Evolutionary conservation across 2,888 invertebrate species (phyloP).

Genomic region (Eledone cirrhosa): DNA sequence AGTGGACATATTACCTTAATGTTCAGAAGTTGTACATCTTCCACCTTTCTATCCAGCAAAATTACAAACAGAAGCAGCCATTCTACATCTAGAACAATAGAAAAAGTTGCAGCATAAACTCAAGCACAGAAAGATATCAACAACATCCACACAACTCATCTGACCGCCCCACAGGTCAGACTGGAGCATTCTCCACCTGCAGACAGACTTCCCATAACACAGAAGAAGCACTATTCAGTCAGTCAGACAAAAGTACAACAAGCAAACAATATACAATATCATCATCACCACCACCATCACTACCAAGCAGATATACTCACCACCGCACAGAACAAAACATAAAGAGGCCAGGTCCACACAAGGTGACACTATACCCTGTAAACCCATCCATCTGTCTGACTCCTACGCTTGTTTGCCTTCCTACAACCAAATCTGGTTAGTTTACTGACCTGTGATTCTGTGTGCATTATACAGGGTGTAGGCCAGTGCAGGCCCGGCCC

Average conservation of each 20-base stretch:
- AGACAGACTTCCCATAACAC: conserved; percentile 13
- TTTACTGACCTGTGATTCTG: conserved; percentile 27
- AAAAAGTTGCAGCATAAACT: background rate
- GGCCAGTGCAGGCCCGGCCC: conserved; percentile 22
- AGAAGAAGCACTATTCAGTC: conserved; percentile 20
- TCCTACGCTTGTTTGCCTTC: conserved; percentile 28
- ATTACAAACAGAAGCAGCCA: conserved; percentile 26
- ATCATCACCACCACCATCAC: conserved; percentile 17
- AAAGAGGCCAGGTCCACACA: conserved; percentile 26
- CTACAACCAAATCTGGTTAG: conserved; percentile 25
- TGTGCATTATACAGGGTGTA: conserved; percentile 29
- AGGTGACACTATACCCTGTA: conserved; percentile 24
- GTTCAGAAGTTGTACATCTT: conserved; percentile 1
- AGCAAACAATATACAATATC: conserved; percentile 12
- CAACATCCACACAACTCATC: background rate
- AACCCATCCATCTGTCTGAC: conserved; percentile 28
- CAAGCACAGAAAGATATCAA: conserved; percentile 11
- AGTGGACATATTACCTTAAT: conserved; percentile 12
- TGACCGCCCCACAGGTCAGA: background rate
- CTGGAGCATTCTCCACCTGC: conserved; percentile 22
- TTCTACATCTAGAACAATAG: conserved; percentile 10
- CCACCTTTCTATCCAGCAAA: conserved; percentile 2
- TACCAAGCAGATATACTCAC: conserved; percentile 19
- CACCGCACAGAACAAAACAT: conserved; percentile 28
- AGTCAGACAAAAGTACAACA: conserved; percentile 27